Base-by-base conservation (phyloP, 2,797 vertebrate species). In the Arnoldichthys spilopterus region DNA sequence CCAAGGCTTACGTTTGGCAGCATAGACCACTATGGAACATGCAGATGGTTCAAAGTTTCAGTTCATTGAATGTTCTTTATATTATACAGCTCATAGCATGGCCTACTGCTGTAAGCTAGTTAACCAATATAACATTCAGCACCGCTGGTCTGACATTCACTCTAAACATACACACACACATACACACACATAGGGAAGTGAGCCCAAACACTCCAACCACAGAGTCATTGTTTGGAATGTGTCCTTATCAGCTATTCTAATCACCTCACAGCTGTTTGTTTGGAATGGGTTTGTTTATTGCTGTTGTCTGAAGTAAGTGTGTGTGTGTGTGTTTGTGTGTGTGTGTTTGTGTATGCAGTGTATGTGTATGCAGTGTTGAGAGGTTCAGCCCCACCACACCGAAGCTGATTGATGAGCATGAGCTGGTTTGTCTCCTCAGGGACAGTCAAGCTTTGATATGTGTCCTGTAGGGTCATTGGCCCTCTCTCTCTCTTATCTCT, bases 211-310 rank as follows among this genome's bases (percentile, higher is more conserved):
- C 64, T 26, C 56, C 53, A 63, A 62, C 43, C 43, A 45, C 43
- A 70, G 61, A 71, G 68, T 47, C 56, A 51, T 70, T 83, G 68
- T 82, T 64, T 76, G 78, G 61, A 75, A 79, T 83, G 74, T 80
- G 79, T 82, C 34, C 81, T 83, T 83, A 82, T 85, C 81, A 83
- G 81, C 68, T 85, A 74, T 83, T 81, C 77, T 83, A 83, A 81
- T 85, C 79, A 61, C 79, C 77, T 84, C 62, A 74, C 78, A 81
- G 74, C 74, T 82, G 82, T 80, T 83, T 86, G 86, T 81, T 83
- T 78, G 84, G 86, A 70, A 70, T 79, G 86, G 80, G 80, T 80
- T 89, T 15, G 87, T 91, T 90, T 90, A 81, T 85, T 83, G 74
- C 67, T 53, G 74, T 83, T 79, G 82, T 81, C 56, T 68, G 49